Evolutionary conservation across 2,113 vertebrate species (phyloP), one percentile per base, ranked within the genome.

Genomic region (Centropristis striata): DNA sequence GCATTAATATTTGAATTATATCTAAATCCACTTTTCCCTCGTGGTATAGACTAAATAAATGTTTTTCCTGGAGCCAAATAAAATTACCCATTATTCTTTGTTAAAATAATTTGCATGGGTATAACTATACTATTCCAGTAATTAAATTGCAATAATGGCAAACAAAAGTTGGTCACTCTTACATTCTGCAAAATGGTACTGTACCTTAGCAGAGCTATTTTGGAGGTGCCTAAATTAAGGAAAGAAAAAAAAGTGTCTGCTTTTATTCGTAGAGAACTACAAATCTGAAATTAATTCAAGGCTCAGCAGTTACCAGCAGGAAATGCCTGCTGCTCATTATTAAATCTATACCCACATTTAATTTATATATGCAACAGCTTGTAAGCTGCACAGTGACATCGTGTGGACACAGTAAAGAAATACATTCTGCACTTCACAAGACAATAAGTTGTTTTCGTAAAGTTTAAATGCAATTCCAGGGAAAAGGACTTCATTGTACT

Each of bases 321-420:
- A 50, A 16, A 39, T 14, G 3, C n/a, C 44, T 21, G 10, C 4
- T 28, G 10, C 16, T 64, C 1, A 11, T 4, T 36, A 25, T 15
- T 28, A 2, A 27, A 14, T 51, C 14, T 42, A 36, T 27, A n/a
- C 32, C 21, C n/a, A 28, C 53, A 71, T 55, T 21, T 28, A 3
- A 20, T 75, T 78, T 20, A 25, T 44, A 11, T 46, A 14, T 27
- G 41, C 44, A 20, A 7, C 42, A 42, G 32, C 47, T 70, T 57
- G 20, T 37, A 25, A 71, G 25, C 21, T 82, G 18, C 79, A 76
- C 70, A 78, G 86, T 4, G 84, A 80, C 90, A 83, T 39, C 87
- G 4, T 51, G 81, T 86, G 90, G 90, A 71, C 49, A 61, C 4
- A 27, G 2, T 32, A 46, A 13, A 28, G 49, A 78, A 86, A 1